phyloP scores from a whole-genome alignment of 2,888 invertebrate genomes.

The Scaptomyza parva region DNA sequence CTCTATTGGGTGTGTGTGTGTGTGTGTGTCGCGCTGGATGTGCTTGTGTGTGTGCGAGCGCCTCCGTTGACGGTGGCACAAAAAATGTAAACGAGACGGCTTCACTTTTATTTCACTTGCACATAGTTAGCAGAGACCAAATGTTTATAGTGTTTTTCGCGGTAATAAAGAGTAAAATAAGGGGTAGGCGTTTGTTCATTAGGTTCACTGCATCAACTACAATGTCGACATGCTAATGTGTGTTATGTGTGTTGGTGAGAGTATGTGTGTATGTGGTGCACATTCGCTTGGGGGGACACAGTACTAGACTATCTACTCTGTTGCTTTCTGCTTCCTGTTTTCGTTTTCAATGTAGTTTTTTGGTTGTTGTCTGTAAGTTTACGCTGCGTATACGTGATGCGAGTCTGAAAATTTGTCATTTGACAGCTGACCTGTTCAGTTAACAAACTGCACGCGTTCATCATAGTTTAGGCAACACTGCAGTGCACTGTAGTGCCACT shows the following conservation, averaged over 20 bases:
- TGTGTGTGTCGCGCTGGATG: conserved; percentile 30
- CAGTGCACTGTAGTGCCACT: conserved; percentile 29
- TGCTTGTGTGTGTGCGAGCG: conserved; percentile 18
- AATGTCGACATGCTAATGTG: conserved; percentile 52
- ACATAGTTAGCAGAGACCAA: conserved; percentile 25
- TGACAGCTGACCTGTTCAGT: conserved; percentile 8
- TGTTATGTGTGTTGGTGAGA: conserved; percentile 43
- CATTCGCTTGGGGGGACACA: conserved; percentile 29
- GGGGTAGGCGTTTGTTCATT: conserved; percentile 48
- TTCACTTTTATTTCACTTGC: conserved; percentile 69
- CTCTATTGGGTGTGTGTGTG: conserved; percentile 11
- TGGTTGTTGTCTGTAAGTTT: conserved; percentile 36
- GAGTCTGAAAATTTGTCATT: conserved; percentile 24
- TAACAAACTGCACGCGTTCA: conserved; percentile 9
- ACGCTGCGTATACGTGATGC: conserved; percentile 49
- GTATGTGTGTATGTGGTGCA: conserved; percentile 35
- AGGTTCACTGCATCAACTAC: conserved; percentile 43
- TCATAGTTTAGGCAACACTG: conserved; percentile 28
- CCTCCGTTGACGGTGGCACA: conserved; percentile 32
- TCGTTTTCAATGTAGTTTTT: conserved; percentile 48
- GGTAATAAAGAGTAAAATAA: neutral
- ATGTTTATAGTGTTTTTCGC: conserved; percentile 28
- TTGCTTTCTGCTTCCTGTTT: conserved; percentile 45
- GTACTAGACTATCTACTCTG: conserved; percentile 26
- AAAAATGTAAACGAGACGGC: conserved; percentile 26